Conservation (phyloP, 2,797 vertebrate species). For the Lates japonicus region DNA sequence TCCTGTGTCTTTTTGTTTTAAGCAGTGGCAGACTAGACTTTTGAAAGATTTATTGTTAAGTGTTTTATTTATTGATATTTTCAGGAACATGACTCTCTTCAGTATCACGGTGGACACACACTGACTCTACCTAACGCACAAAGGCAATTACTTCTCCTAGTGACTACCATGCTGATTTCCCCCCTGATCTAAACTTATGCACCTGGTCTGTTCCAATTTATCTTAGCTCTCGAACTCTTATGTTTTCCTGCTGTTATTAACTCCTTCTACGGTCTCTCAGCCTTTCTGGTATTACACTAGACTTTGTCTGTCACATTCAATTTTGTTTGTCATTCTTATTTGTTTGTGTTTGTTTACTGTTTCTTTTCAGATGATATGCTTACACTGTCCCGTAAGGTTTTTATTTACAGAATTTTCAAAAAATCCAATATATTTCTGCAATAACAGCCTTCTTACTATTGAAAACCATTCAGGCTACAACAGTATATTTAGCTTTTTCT, state of each 20-base stretch:
- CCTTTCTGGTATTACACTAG: neutral
- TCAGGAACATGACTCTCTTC: neutral
- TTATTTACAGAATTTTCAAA: neutral
- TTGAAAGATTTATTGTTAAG: neutral
- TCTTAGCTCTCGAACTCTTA: constrained; percentile 19
- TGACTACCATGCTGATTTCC: constrained; percentile 56
- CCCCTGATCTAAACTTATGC: constrained; percentile 56
- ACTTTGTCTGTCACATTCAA: neutral
- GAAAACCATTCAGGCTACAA: neutral
- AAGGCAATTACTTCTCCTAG: constrained; percentile 57
- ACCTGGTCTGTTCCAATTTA: constrained; percentile 53
- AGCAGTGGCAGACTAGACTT: neutral
- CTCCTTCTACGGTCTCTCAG: constrained; percentile 6
- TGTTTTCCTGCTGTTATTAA: constrained; percentile 32
- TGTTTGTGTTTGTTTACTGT: neutral
- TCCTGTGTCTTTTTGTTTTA: neutral
- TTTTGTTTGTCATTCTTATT: constrained; percentile 27
- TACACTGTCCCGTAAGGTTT: neutral
- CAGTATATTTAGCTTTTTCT: neutral
- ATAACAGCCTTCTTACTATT: neutral
- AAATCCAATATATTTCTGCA: neutral
- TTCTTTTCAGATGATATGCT: constrained; percentile 9
- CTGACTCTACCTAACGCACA: constrained; percentile 3
- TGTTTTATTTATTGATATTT: constrained; percentile 3
- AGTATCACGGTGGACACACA: constrained; percentile 13